Evolutionary conservation across 1,140 invertebrate genomes (phyloP), one percentile per base, ranked within the genome.

Genomic region (Zaprionus inermis): DNA sequence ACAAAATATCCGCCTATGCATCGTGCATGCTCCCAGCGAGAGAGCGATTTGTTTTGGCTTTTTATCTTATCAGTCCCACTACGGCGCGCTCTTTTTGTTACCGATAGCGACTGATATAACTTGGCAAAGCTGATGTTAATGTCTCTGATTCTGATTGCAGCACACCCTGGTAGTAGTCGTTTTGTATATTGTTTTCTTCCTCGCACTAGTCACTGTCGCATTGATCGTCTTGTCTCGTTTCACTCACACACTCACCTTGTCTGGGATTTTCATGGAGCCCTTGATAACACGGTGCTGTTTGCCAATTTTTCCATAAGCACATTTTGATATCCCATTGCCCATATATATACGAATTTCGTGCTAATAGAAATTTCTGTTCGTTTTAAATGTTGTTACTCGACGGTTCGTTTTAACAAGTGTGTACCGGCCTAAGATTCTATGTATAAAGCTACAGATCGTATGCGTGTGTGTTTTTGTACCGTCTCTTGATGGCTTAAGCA

Each of bases 361-460:
- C 72, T 76, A 76, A 57, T 75, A 57, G 49, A 81, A 84, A 67
- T 78, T 91, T 91, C 83, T 76, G 83, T 65, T 88, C 81, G 76
- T 82, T 91, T 89, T 24, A 46, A 59, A 78, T 69, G 72, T 73
- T 55, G 59, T 59, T 76, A 58, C 49, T 69, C 76, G 80, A 72
- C 81, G 69, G 57, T 66, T 71, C 18, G 38, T 71, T 32, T n/a
- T 44, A 41, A 41, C 30, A 5, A 28, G 24, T 28, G 24, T 49
- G 9, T 28, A n/a, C 14, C 24, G 24, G 49, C 22, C 18, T 34
- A 14, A 55, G 28, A 57, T 2, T 28, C 24, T 28, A 28, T 28
- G 38, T 63, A 7, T 44, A 12, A 2, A 28, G 24, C 0, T 3
- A 28, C 3, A 28, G 46, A 34, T 56, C 38, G 54, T 52, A 44